phyloP scores from a whole-genome alignment of 2,888 invertebrate genomes.

The Subacronicta megacephala region DNA sequence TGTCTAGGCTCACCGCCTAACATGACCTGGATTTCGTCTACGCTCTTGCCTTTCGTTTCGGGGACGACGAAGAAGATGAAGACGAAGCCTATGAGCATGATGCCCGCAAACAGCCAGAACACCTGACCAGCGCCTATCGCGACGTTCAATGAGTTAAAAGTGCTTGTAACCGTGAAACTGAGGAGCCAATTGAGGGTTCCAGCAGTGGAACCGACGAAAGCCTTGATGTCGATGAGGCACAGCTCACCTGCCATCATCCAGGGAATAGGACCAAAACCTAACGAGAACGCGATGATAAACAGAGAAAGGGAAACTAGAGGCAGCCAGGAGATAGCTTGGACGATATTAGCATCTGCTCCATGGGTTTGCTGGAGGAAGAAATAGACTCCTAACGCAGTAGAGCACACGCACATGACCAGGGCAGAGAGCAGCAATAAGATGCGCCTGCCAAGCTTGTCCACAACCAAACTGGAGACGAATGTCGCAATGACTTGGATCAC shows the following conservation, averaged over 20 bases:
- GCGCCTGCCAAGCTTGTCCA: constrained; percentile 95
- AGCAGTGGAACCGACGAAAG: constrained; percentile 93
- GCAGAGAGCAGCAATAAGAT: constrained; percentile 93
- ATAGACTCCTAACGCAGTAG: constrained; percentile 92
- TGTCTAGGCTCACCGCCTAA: constrained; percentile 77
- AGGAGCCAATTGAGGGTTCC: constrained; percentile 95
- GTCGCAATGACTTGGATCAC: constrained; percentile 94
- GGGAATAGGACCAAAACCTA: constrained; percentile 96
- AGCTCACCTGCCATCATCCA: constrained; percentile 96
- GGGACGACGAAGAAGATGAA: constrained; percentile 92
- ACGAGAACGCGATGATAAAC: constrained; percentile 94
- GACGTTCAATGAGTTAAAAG: constrained; percentile 90
- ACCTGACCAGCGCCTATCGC: constrained; percentile 91
- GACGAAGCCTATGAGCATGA: constrained; percentile 91
- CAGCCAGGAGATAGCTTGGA: constrained; percentile 91
- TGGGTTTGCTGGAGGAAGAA: constrained; percentile 88
- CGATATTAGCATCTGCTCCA: constrained; percentile 70
- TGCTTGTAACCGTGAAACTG: constrained; percentile 94
- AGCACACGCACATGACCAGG: constrained; percentile 92
- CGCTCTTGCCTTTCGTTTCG: constrained; percentile 92
- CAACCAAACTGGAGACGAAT: constrained; percentile 92
- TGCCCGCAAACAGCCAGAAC: constrained; percentile 93
- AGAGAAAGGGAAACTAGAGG: constrained; percentile 93
- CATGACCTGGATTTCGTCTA: constrained; percentile 91
- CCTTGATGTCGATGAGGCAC: constrained; percentile 94